Conservation (phyloP, 2,888 invertebrate genomes). For the Gibbula magus region DNA sequence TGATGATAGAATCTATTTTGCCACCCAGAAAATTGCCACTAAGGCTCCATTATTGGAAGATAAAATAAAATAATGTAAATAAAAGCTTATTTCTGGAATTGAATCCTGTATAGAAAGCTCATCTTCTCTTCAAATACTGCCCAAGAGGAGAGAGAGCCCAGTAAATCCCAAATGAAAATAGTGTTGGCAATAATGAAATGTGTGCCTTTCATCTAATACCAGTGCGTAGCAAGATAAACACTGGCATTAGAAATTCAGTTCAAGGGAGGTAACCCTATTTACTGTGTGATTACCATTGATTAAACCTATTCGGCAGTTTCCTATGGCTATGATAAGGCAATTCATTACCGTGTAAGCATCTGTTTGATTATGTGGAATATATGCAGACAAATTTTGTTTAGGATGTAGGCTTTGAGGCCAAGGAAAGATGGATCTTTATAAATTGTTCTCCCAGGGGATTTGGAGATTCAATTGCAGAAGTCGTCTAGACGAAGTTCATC, state of each 20-base stretch:
- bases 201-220: no score
- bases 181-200: no score
- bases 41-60: no score
- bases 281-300: not conserved
- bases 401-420: not conserved
- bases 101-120: no score
- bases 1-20: no score
- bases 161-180: no score
- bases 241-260: not conserved
- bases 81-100: no score
- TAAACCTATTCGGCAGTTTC: not conserved
- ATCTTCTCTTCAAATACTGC: no score
- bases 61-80: no score
- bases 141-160: no score
- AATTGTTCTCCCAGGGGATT: not conserved
- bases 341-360: not conserved
- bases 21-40: no score
- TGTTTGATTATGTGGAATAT: slow-evolving; percentile 5
- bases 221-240: no score
- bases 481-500: not conserved
- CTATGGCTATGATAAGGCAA: not conserved
- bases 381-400: slow-evolving; percentile 12
- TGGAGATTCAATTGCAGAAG: not conserved
- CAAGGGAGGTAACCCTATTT: not conserved
- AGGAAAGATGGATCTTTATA: not conserved